Base-by-base conservation (phyloP, 2,113 vertebrate species). In the Perca schrenkii region DNA sequence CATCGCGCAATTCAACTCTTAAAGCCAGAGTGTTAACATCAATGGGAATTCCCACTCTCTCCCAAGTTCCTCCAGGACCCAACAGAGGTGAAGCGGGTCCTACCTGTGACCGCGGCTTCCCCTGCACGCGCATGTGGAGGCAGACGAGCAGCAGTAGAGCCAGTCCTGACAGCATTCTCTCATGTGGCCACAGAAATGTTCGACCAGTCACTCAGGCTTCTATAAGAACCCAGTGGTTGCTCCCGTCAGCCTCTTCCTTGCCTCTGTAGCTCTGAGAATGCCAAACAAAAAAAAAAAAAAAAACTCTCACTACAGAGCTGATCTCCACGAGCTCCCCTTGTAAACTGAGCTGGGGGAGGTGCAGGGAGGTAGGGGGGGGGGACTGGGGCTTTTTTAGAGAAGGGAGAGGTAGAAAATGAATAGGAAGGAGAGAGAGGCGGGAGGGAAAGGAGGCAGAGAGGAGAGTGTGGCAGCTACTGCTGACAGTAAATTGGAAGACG, bases 41-140 rank as follows among this genome's bases (percentile, higher is more conserved):
- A 74, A 12, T 75, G 52, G 60, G 79, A 75, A 25, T 58, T 62
- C 56, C 80, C 67, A n/a, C 47, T 60, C 47, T 85, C 53, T 46
- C 73, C 79, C 73, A 83, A 67, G 80, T 85, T 85, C 60, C 77
- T 76, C 79, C 74, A 66, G 60, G 78, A 74, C 78, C 72, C 65
- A 40, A 14, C 74, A 49, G 76, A 87, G 81, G 79, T 68, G 81
- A 31, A 17, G 61, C 49, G 5, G 57, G 65, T 79, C 90, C 82
- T 97, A 98, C 97, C 98, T 98, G 96, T 91, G 93, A 92, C 92
- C 94, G 94, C 89, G 95, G 95, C 96, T 95, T 96, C 88, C 95
- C 97, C 95, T 96, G 87, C 81, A 91, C 82, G 90, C 94, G 94
- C 94, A 95, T 92, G 65, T 97, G 96, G 91, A 96, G 95, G 95